A percentile compares a stretch with the other conserved stretches of the same genome.
Evolutionary conservation across 35 echinoderm and acorn worm species (phyloP).

Genomic region (Ophioderma brevispina): DNA sequence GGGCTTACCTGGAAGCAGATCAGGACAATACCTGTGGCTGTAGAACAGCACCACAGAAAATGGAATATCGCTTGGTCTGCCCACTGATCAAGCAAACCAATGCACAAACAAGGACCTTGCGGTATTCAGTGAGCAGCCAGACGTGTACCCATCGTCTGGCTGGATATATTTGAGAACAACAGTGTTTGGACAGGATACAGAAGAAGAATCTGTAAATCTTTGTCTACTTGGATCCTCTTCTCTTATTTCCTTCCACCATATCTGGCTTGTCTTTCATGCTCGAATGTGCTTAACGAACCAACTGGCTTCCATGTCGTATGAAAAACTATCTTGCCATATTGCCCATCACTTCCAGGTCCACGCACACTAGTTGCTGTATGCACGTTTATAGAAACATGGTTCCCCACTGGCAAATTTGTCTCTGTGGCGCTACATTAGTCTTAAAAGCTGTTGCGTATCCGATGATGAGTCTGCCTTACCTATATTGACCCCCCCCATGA

Average conservation of each 20-base stretch:
- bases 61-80: too few species aligned
- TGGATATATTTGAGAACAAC: too few species aligned
- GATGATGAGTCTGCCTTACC: neutral
- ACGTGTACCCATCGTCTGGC: too few species aligned
- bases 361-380: neutral
- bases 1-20: too few species aligned
- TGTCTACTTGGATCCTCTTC: neutral
- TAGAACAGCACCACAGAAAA: too few species aligned
- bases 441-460: conserved; percentile 14
- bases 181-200: too few species aligned
- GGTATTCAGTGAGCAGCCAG: too few species aligned
- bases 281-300: neutral
- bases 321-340: neutral
- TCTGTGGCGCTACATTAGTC: neutral
- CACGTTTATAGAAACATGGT: neutral
- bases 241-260: neutral
- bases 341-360: neutral
- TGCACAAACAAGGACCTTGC: too few species aligned
- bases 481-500: neutral
- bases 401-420: neutral
- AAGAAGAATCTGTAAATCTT: neutral
- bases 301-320: neutral
- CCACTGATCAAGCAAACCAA: too few species aligned
- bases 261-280: neutral
- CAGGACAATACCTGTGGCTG: too few species aligned